phyloP scores from a whole-genome alignment of 2,797 vertebrate species.

The Anisognathus igniventris region DNA sequence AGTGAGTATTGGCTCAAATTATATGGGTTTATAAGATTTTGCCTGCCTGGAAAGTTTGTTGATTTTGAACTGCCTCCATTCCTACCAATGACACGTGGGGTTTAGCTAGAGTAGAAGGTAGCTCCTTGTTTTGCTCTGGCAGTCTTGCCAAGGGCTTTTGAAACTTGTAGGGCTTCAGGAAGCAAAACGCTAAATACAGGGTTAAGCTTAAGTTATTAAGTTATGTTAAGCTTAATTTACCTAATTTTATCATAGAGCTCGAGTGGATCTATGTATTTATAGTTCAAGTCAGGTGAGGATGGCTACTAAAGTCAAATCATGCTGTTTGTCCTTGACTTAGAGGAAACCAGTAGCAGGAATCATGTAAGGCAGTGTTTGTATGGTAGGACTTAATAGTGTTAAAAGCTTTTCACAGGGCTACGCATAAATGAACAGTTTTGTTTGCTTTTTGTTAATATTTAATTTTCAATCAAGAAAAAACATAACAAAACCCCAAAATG shows the following conservation, averaged over 20 bases:
- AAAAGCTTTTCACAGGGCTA: background rate
- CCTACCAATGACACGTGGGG: fast-evolving
- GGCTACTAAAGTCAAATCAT: background rate
- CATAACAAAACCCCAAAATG: background rate
- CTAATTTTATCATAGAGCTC: background rate
- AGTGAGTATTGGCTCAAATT: background rate
- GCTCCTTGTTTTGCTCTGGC: background rate
- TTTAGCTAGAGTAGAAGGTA: background rate
- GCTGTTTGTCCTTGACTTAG: background rate
- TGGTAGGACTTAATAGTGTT: background rate
- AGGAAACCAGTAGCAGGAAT: background rate
- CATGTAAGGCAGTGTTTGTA: background rate
- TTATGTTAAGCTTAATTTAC: background rate
- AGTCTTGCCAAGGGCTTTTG: background rate
- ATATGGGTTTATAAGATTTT: background rate
- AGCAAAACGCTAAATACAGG: background rate
- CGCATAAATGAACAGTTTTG: background rate
- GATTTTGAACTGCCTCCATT: background rate
- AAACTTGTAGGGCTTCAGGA: background rate
- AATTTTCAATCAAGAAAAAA: background rate
- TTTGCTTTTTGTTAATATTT: background rate
- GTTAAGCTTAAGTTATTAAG: background rate
- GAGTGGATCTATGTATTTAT: background rate
- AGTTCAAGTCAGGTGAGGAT: background rate
- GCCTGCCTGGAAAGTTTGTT: background rate